Base-by-base conservation (phyloP, 2,797 vertebrate genomes). In the Catostomus latipinnis region DNA sequence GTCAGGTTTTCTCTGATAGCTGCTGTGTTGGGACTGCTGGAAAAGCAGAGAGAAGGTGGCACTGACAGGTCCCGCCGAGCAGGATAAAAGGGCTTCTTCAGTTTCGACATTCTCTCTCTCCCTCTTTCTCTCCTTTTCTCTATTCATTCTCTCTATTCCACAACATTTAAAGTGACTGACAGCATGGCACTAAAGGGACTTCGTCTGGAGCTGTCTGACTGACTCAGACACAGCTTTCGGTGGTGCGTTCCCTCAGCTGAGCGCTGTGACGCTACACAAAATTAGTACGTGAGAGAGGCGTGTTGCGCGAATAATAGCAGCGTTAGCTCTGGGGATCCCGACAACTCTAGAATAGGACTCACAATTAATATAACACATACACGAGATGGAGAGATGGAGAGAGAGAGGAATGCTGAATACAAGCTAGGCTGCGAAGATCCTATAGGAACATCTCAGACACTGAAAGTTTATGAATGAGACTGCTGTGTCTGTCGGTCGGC, bases 311-410 rank as follows among this genome's bases (percentile, higher is more conserved):
- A 88, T 89, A 92, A 89, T 87, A 80, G 82, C 45, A 48, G 16
- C 45, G 75, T 61, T 61, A 73, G 78, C 88, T 90, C 88, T 80
- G 83, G 89, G 87, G 88, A 89, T 82, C 84, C 82, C 69, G 48
- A 52, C 82, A 87, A 82, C 89, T 80, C 70, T 86, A 92, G 89
- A 94, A 92, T 91, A 92, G 86, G 83, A 73, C 76, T 85, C 87
- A 85, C 85, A 90, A 87, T 91, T 90, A 90, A 90, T 86, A 87
- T 78, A 74, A 86, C 82, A 78, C 81, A 82, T 78, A 81, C 71
- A 63, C 16, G 54, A 80, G 73, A 78, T n/a, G 2, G 22, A 22
- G 18, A 22, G 18, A 22, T 1, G 57, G 43, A 49, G 16, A 14
- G 13, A 45, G 60, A 58, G 69, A 49, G 71, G 18, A 14, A 58